phyloP scores from a whole-genome alignment of 2,113 vertebrate genomes.

The Anser cygnoides region DNA sequence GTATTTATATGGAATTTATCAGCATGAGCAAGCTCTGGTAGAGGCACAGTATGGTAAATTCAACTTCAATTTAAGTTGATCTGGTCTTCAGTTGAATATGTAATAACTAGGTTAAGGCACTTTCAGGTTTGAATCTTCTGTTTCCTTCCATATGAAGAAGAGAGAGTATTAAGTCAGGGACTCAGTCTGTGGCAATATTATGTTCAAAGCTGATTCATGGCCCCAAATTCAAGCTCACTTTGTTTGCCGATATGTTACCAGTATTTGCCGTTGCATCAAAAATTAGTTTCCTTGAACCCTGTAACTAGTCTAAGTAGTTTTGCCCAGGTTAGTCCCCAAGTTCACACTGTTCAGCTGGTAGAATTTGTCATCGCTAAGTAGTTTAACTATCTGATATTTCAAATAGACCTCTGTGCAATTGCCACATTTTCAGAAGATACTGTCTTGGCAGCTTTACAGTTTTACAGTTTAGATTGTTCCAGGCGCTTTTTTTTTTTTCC shows the following conservation, averaged over 20 bases:
- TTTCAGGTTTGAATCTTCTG: not conserved
- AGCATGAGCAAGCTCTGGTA: not conserved
- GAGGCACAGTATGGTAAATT: not conserved
- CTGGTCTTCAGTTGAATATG: not conserved
- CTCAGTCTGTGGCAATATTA: not conserved
- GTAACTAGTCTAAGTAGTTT: not conserved
- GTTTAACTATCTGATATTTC: not conserved
- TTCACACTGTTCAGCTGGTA: fast-evolving
- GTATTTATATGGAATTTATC: not conserved
- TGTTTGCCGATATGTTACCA: not conserved
- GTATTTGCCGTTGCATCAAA: not conserved
- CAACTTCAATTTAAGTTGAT: not conserved
- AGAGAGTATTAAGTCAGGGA: not conserved
- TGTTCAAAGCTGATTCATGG: not conserved
- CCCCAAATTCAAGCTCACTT: not conserved
- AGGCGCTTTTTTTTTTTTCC: not conserved
- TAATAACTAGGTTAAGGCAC: not conserved
- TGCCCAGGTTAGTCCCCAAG: not conserved
- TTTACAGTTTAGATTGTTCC: not conserved
- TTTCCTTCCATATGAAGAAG: not conserved
- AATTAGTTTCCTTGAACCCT: not conserved
- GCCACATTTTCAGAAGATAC: not conserved
- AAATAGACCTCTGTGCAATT: not conserved
- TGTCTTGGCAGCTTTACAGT: not conserved
- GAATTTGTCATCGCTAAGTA: not conserved